Conservation (phyloP, 2,113 vertebrate genomes). For the Rhinichthys klamathensis region DNA sequence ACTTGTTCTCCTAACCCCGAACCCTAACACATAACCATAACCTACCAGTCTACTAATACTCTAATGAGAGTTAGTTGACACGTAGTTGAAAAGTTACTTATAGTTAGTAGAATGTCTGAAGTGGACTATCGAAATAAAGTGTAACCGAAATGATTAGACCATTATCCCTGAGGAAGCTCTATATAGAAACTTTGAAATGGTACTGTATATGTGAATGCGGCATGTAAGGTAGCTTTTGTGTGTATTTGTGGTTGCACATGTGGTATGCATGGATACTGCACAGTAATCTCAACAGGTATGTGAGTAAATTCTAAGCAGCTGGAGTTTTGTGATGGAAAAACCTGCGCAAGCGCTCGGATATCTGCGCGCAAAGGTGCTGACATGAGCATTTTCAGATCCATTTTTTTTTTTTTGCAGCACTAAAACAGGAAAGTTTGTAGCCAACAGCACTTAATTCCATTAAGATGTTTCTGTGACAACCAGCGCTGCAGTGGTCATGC, state of each 20-base stretch:
- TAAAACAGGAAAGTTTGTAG: background rate
- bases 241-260: slow-evolving; percentile 1
- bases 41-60: no score
- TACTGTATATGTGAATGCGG: background rate
- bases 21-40: no score
- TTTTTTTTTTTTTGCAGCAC: background rate
- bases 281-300: slow-evolving; percentile 36
- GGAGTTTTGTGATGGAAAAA: slow-evolving; percentile 37
- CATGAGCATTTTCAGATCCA: background rate
- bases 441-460: slow-evolving; percentile 68
- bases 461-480: slow-evolving; percentile 76
- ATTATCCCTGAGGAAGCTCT: background rate
- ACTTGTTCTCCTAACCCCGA: no score
- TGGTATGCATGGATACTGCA: background rate
- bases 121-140: no score
- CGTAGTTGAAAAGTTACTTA: no score
- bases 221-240: background rate
- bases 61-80: no score
- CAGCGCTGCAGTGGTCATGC: slow-evolving; percentile 54
- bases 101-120: no score
- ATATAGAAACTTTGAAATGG: no score
- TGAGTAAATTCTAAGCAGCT: slow-evolving; percentile 12
- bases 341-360: background rate
- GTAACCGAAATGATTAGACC: background rate
- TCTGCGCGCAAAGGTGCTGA: background rate